Evolutionary conservation across 2,888 invertebrate species (phyloP), one percentile per base, ranked within the genome.

Genomic region (Ganaspis brasiliensis): DNA sequence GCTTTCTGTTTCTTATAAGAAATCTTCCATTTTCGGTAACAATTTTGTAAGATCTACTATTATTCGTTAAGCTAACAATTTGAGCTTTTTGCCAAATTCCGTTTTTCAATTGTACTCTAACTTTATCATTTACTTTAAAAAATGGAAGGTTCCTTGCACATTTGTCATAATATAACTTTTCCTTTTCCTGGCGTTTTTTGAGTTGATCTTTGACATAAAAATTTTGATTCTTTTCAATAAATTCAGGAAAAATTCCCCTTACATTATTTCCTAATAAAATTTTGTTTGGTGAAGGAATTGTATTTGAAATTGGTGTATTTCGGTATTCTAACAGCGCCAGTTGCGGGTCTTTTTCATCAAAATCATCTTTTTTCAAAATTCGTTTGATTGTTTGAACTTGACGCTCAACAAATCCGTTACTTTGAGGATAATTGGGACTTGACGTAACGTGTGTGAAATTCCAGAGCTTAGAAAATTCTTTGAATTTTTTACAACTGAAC

Each of bases 401-500:
- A n/a, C n/a, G 57, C 49, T 79, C 78, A 5, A 76, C 78, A 78
- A 82, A 77, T 4, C 83, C 83, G 73, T 83, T 79, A n/a, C n/a
- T n/a, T n/a, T n/a, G n/a, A n/a, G n/a, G n/a, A n/a, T n/a, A n/a
- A n/a, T n/a, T n/a, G n/a, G n/a, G n/a, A n/a, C n/a, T n/a, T n/a
- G n/a, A n/a, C n/a, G n/a, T n/a, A n/a, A n/a, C n/a, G n/a, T n/a
- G 78, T 6, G 72, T 71, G 12, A 83, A 83, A 52, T 76, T 72
- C 79, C 77, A 82, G 0, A 70, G 21, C 24, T 74, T 59, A 8
- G 78, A 72, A 45, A 79, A 81, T 26, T 79, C 72, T 45, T 63
- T 73, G 21, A 79, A 81, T 14, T 79, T 31, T 37, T 72, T 55
- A 35, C 72, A 71, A 19, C 61, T 74, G 40, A 74, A n/a, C n/a